Evolutionary conservation across 92 coral and sea anemone genomes (phyloP).

Genomic region (Phenganax subtilis): DNA sequence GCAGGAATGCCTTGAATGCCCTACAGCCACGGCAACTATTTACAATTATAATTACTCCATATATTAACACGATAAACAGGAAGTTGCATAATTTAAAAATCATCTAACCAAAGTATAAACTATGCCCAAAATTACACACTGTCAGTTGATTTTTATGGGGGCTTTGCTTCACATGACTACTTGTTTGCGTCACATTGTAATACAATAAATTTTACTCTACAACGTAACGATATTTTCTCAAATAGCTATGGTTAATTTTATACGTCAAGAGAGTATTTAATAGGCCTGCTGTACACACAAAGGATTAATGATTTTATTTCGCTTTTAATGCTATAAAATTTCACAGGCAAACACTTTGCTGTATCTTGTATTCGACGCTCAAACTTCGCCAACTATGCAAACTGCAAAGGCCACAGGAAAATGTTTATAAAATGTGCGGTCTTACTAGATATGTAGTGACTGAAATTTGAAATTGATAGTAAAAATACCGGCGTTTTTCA

Average conservation of each 20-base stretch:
- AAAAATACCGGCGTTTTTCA: background rate
- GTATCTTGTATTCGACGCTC: background rate
- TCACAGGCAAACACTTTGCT: background rate
- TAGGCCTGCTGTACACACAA: background rate
- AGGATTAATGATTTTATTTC: background rate
- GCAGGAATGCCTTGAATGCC: background rate
- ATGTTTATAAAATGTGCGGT: background rate
- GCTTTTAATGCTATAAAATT: background rate
- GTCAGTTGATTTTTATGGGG: too few species aligned
- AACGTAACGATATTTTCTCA: background rate
- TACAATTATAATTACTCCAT: constrained; percentile 3
- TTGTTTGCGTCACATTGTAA: too few species aligned
- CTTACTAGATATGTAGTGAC: background rate
- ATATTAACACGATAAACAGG: background rate
- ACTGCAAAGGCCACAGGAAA: too few species aligned
- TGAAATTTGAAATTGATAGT: background rate
- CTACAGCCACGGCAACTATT: background rate
- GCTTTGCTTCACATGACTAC: too few species aligned
- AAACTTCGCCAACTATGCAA: too few species aligned
- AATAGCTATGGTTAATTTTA: background rate
- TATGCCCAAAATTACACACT: too few species aligned
- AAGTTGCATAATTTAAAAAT: background rate
- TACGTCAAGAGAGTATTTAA: constrained; percentile 1
- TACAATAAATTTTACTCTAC: too few species aligned
- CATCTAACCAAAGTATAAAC: too few species aligned